phyloP scores from a whole-genome alignment of 1,140 invertebrate genomes.

The Drosophila biarmipes region DNA sequence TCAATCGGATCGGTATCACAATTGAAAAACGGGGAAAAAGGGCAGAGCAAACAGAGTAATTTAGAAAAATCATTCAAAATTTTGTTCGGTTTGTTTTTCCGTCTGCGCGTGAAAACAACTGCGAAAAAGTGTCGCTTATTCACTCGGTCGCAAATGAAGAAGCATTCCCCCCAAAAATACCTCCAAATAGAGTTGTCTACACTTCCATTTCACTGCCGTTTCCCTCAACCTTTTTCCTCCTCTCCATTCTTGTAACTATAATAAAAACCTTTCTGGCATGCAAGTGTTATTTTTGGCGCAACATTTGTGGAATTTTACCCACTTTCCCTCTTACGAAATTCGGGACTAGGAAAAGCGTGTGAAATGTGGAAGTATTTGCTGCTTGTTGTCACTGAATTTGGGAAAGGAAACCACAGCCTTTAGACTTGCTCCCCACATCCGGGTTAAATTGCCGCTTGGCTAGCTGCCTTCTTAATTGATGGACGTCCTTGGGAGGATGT shows the following conservation, averaged over 20 bases:
- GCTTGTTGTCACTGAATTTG: slow-evolving; percentile 42
- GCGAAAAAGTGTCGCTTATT: slow-evolving; percentile 66
- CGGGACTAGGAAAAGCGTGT: slow-evolving; percentile 44
- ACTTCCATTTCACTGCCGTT: slow-evolving; percentile 27
- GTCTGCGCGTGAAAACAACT: slow-evolving; percentile 22
- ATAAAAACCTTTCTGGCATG: slow-evolving; percentile 75
- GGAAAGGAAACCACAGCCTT: slow-evolving; percentile 37
- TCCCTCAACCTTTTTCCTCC: neutral
- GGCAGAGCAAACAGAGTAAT: slow-evolving; percentile 56
- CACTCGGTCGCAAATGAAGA: slow-evolving; percentile 65
- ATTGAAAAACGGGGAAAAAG: slow-evolving; percentile 19
- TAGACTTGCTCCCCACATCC: slow-evolving; percentile 23
- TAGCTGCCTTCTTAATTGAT: slow-evolving; percentile 38
- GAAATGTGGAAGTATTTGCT: slow-evolving; percentile 74
- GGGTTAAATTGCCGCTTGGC: slow-evolving; percentile 47
- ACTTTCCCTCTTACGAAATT: slow-evolving; percentile 3
- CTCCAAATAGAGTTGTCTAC: slow-evolving; percentile 62
- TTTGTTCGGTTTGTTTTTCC: slow-evolving; percentile 31
- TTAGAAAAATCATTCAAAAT: slow-evolving; percentile 64
- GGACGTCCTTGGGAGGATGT: neutral
- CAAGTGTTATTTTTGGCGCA: slow-evolving; percentile 77
- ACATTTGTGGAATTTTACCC: slow-evolving; percentile 58
- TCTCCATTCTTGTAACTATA: slow-evolving; percentile 44
- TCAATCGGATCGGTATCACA: slow-evolving; percentile 39
- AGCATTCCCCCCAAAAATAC: slow-evolving; percentile 35